Evolutionary conservation across 2,113 vertebrate genomes (phyloP), one percentile per base, ranked within the genome.

Genomic region (Tachycineta bicolor): DNA sequence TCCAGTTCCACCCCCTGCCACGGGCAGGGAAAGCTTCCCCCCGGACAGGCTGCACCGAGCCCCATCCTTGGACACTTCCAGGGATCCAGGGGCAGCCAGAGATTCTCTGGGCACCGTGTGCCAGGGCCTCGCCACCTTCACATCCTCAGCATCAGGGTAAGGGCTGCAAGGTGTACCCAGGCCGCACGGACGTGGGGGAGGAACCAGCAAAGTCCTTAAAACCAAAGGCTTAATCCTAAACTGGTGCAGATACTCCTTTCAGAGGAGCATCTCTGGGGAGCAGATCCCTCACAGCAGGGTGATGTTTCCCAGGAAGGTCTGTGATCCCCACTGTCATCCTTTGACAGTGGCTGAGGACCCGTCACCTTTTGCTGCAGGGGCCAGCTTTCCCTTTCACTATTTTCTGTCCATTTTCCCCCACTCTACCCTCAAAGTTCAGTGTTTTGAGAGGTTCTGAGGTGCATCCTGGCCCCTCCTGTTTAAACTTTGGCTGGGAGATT

Each of bases 11-110:
- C 33, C 59, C 58, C 6, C 25, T 34, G 58, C 67, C 58, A 1
- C 0, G 34, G 49, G 29, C n/a, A 18, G 75, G 16, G 31, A 12
- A 31, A 0, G 5, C 25, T 80, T 34, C 22, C 31, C 25, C 9
- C 17, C 0, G 8, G 2, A 0, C 41, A 1, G 24, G 4, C 2
- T 14, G 41, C 25, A 34, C 4, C 71, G 0, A 33, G 11, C 11
- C 22, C 14, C 20, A 0, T 12, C 14, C 34, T 26, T 19, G 43
- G 34, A 1, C 29, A 0, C 17, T 31, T 0, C 9, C 58, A 7
- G 50, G 21, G 31, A 11, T 22, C 19, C 62, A 3, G 34, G 41
- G 20, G n/a, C 34, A 21, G 60, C 34, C 70, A 2, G 25, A 6
- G 44, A 10, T 37, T 1, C 34, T 28, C 4, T 11, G 71, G 26